phyloP scores from a whole-genome alignment of 1,140 invertebrate genomes.

The Euura lappo region DNA sequence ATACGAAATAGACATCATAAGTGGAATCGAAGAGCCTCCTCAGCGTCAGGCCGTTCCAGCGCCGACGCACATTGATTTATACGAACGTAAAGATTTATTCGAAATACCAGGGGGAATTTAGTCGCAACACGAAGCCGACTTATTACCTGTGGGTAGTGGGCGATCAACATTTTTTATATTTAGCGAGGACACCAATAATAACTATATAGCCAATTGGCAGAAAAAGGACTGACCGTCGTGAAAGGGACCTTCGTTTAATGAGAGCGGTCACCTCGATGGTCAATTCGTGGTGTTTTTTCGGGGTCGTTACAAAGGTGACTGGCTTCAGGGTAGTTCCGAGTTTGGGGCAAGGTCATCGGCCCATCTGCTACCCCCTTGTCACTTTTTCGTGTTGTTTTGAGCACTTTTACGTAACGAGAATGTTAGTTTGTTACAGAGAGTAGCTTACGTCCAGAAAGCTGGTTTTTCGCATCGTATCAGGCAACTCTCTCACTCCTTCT shows the following conservation, averaged over 20 bases:
- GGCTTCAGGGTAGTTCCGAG: not conserved
- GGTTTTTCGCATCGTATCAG: not conserved
- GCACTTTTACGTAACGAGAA: not conserved
- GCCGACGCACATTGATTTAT: conserved; percentile 57
- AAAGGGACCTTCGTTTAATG: not conserved
- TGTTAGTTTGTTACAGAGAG: not conserved
- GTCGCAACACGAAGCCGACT: conserved; percentile 58
- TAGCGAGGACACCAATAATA: no score
- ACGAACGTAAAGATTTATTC: conserved; percentile 54
- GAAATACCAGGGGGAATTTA: conserved; percentile 57
- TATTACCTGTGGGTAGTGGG: conserved; percentile 57
- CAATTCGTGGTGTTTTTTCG: conserved; percentile 19
- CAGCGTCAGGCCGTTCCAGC: conserved; percentile 46
- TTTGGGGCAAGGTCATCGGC: not conserved
- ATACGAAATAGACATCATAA: not conserved
- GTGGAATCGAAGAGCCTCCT: not conserved
- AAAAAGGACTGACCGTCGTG: not conserved
- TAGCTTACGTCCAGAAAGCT: no score
- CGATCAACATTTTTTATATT: no score
- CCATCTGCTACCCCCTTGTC: conserved; percentile 5
- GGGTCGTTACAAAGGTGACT: not conserved
- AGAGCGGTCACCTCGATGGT: not conserved
- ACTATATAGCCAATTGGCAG: no score
- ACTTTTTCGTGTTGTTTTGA: not conserved
- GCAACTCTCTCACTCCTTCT: not conserved